Evolutionary conservation across 1,140 invertebrate species (phyloP).

Genomic region (Lutraria rhynchaena): DNA sequence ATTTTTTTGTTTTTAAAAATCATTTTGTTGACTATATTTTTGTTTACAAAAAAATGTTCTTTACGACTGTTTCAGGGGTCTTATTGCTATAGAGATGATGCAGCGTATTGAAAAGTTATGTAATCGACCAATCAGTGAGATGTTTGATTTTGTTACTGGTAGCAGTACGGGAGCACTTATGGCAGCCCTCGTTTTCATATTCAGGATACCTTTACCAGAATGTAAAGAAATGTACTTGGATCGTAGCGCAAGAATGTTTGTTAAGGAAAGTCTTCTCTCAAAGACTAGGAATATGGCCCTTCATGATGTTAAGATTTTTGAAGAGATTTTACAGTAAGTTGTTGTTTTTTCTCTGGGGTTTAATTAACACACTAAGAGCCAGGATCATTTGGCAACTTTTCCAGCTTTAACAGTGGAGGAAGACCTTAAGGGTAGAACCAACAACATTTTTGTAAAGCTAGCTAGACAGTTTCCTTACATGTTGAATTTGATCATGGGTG

Average conservation of each 20-base stretch:
- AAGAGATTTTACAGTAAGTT: conserved; percentile 88
- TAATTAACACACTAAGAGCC: no score
- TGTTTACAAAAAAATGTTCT: no score
- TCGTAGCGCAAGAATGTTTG: conserved; percentile 88
- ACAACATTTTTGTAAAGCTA: no score
- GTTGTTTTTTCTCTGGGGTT: no score
- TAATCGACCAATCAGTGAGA: conserved; percentile 84
- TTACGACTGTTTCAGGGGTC: conserved; percentile 86
- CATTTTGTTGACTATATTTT: no score
- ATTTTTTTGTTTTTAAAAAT: no score
- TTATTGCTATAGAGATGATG: conserved; percentile 91
- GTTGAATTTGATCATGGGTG: no score
- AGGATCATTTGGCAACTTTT: no score
- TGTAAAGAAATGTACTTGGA: conserved; percentile 87
- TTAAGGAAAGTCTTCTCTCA: conserved; percentile 85
- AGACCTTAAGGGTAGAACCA: no score
- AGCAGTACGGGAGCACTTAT: conserved; percentile 88
- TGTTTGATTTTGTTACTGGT: conserved; percentile 93
- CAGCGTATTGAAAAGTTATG: conserved; percentile 86
- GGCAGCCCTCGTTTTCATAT: conserved; percentile 79
- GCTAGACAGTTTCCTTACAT: no score
- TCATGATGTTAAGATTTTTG: conserved; percentile 94
- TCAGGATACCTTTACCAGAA: conserved; percentile 85
- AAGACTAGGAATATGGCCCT: conserved; percentile 94
- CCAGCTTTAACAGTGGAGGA: no score